Base-by-base conservation (phyloP, 1,140 invertebrate genomes). In the Tetramorium simillimum region DNA sequence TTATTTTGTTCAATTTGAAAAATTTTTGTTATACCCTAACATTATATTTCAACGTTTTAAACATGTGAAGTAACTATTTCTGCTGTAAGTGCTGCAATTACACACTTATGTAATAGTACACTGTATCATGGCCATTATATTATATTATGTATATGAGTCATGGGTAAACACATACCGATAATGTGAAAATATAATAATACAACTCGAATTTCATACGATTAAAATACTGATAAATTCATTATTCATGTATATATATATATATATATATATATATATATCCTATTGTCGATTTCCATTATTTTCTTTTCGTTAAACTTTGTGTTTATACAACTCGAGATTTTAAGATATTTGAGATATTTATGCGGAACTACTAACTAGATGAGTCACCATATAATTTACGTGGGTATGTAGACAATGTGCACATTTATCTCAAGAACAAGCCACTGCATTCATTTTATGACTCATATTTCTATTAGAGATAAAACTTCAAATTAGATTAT, bases 391-490 rank as follows among this genome's bases (percentile, higher is more conserved):
- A 18, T 51, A 63, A 6, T 65, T 82, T 60, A 58, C 40, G 2
- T 53, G 9, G 2, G 9, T 3, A 56, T 4, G 21, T 33, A 60
- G 14, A 76, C 56, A 62, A 62, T 62, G 16, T 53, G n/a, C n/a
- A 40, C 9, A 53, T 81, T 81, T 81, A 69, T 51, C 24, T 67
- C 9, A 12, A 40, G 46, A 67, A 67, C n/a, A 80, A 69, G 1
- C 9, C 10, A 43, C 40, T 63, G 40, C 40, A 63, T 28, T 63
- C 9, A 63, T 46, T 1, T 4, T 63, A 10, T 77, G 9, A 24
- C 18, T 40, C 0, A 40, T 28, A n/a, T 43, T 33, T 60, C 16
- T 28, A 33, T 62, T 28, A 10, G 0, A 24, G 33, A 18, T 60
- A 24, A 14, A 46, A 77, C 7, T 46, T 10, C 7, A 14, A 63